These are phyloP conservation scores for Acromyrmex charruanus DNA, from an alignment of 1,140 invertebrate genomes.

Conservation along the genomic window DNA sequence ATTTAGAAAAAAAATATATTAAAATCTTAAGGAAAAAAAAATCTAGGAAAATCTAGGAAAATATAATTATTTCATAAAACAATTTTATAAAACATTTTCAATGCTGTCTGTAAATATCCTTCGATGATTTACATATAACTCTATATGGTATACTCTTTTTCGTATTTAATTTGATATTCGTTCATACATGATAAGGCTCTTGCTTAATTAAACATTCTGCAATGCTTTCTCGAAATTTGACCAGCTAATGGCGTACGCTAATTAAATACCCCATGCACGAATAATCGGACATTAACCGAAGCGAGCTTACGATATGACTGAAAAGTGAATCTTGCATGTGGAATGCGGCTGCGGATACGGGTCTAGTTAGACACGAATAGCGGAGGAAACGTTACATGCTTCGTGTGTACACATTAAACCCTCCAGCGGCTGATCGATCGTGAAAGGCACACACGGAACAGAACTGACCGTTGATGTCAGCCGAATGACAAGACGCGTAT, in stretches of 20 bases:
- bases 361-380: constrained; percentile 25
- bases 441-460: constrained; percentile 3
- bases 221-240: constrained; percentile 17
- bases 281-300: constrained; percentile 18
- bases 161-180: constrained; percentile 4
- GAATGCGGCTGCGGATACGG: constrained; percentile 29
- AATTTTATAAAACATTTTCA: not conserved
- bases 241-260: constrained; percentile 14
- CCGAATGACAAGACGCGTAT: constrained; percentile 69
- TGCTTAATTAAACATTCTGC: constrained; percentile 15
- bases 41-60: not conserved
- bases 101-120: not conserved
- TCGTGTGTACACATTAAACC: constrained; percentile 54
- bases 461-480: constrained; percentile 51
- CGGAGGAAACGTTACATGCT: constrained; percentile 31
- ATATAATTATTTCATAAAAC: constrained; percentile 7
- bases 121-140: not conserved
- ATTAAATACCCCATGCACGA: constrained; percentile 41
- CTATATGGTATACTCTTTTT: not conserved
- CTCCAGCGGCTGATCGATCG: constrained; percentile 63
- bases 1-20: not conserved
- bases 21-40: not conserved
- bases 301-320: constrained; percentile 21
- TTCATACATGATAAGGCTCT: not conserved
- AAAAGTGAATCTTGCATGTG: constrained; percentile 38